Conservation (phyloP, 2,797 vertebrate genomes). For the Lemur catta region DNA sequence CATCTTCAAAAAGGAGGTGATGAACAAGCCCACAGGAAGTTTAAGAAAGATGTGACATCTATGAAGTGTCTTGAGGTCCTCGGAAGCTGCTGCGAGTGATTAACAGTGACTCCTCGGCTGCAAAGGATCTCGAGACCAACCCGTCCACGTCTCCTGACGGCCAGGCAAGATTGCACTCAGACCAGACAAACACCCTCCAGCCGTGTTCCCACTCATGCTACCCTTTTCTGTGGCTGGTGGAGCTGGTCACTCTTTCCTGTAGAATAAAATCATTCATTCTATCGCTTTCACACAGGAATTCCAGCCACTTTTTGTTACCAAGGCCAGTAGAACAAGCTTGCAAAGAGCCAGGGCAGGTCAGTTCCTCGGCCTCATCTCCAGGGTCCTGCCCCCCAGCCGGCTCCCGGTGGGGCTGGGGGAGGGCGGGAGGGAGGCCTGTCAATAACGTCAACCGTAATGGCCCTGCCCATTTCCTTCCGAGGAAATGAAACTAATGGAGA, state of each 20-base stretch:
- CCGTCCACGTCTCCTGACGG: not conserved
- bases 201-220: not conserved
- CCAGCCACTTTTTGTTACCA: not conserved
- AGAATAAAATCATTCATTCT: not conserved
- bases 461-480: constrained; percentile 73
- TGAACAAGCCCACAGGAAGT: not conserved
- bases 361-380: not conserved
- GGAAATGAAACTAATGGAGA: constrained; percentile 78
- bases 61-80: not conserved
- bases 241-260: not conserved
- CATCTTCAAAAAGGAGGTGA: not conserved
- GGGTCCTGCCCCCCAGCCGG: not conserved
- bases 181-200: not conserved
- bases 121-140: not conserved
- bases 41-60: not conserved
- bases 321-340: not conserved
- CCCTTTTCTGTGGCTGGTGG: not conserved
- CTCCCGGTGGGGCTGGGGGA: constrained; percentile 28
- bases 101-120: not conserved
- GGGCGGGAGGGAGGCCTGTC: constrained; percentile 51
- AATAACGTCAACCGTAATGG: constrained; percentile 74
- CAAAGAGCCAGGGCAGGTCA: not conserved
- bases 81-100: not conserved
- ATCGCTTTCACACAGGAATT: not conserved
- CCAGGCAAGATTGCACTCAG: not conserved